Base-by-base conservation (phyloP, 92 coral and sea anemone genomes). In the Palythoa grandis region DNA sequence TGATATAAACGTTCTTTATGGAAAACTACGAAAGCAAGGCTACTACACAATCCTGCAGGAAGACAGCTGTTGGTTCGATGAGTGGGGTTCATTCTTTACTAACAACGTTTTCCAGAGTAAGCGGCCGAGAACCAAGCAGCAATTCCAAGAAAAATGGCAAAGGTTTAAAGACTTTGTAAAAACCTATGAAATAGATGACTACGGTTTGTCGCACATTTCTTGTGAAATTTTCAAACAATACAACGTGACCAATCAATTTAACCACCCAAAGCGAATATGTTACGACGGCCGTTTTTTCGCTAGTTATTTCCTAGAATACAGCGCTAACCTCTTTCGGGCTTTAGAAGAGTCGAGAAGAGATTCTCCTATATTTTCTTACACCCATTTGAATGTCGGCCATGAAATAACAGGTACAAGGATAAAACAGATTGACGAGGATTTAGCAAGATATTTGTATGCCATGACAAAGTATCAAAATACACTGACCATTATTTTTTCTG, bases 41-140 rank as follows among this genome's bases (percentile, higher is more conserved):
- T 96, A 94, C 74, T 92, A 87, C 76, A 96, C 98, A 0, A 79
- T 94, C 1, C 91, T 96, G 10, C 98, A 96, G 82, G 98, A 96
- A 25, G 98, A 96, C 77, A 94, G 95, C 20, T 96, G 98, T 23
- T 96, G 98, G 98, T 96, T 91, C 65, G 98, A 94, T 60, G 88
- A 90, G 5, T 92, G 97, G 98, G 98, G 98, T 4, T 92, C 96
- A 3, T 53, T 96, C 24, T 89, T 96, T 65, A 90, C 93, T 5
- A 94, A 94, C 87, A 91, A 94, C 76, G 88, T 88, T 12, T 90
- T 90, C 70, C 94, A 90, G 35, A 95, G 89, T 65, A 87, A 82
- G 25, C 82, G 88, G 2, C 98, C 98, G 13, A 50, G 38, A 0
- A 88, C 83, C 11, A 52, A 58, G 2, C 76, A 88, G 17, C 94